Evolutionary conservation across 2,797 vertebrate species (phyloP).

Genomic region (Rhadinocentrus ornatus): DNA sequence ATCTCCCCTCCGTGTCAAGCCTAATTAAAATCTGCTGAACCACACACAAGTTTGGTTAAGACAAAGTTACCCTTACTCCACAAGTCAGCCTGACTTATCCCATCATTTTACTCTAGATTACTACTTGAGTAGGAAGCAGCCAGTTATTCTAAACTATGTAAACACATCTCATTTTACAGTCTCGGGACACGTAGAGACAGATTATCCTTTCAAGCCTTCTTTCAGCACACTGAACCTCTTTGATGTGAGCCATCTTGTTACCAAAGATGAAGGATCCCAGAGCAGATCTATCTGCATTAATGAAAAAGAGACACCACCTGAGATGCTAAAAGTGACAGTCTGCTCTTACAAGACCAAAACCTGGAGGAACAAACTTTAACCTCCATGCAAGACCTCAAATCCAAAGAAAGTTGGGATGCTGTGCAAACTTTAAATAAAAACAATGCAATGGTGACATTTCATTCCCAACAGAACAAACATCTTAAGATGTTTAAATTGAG

Average conservation of each 20-base stretch:
- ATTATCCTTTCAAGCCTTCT: too few species aligned
- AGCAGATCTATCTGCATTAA: neutral
- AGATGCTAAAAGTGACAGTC: too few species aligned
- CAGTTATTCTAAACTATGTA: neutral
- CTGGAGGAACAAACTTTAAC: too few species aligned
- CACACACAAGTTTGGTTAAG: constrained; percentile 1
- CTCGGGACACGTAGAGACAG: too few species aligned
- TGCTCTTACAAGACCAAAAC: too few species aligned
- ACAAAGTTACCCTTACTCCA: neutral
- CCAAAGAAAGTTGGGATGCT: too few species aligned
- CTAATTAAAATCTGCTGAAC: constrained; percentile 10
- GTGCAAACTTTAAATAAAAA: too few species aligned
- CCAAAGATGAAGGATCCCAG: neutral
- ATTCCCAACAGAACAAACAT: too few species aligned
- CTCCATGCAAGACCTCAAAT: too few species aligned
- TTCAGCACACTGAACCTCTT: neutral
- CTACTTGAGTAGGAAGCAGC: neutral
- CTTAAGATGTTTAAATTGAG: too few species aligned
- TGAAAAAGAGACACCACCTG: too few species aligned
- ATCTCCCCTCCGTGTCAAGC: neutral
- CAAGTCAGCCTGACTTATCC: neutral
- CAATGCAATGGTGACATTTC: too few species aligned
- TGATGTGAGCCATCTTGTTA: neutral
- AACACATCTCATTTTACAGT: neutral
- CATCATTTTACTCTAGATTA: neutral